Base-by-base conservation (phyloP, 2,113 vertebrate species). In the Cebus imitator region DNA sequence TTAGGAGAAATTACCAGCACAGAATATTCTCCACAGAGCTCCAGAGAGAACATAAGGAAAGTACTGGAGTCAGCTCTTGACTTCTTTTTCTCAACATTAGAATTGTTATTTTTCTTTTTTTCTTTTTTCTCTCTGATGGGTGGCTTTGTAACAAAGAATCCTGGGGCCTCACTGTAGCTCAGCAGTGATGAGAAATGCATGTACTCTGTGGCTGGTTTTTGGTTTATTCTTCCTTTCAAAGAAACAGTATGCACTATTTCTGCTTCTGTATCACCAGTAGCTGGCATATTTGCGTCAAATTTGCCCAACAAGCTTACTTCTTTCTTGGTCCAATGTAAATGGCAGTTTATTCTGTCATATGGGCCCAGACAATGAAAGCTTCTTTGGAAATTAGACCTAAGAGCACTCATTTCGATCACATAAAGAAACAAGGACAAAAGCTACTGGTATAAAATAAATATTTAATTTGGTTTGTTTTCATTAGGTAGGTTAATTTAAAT, bases 391-490 rank as follows among this genome's bases (percentile, higher is more conserved):
- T 95, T 75, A 83, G 45, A 87, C 16, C 84, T 83, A 76, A 61
- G 70, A 86, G 66, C 93, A 95, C 45, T 93, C 57, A 78, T 86
- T 97, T 93, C 72, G 70, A 93, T 82, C 32, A 76, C 48, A 75
- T 25, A 40, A 37, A 93, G 78, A 82, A 86, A 91, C 17, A 73
- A 18, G n/a, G 87, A 66, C 23, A 85, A 80, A 93, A 90, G 50
- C 6, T 35, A 66, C 21, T 43, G 50, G 2, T 37, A 61, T 23
- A 81, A 73, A 92, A 72, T 61, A 86, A 78, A 96, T 70, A 75
- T 57, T 82, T 86, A 27, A 3, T 93, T 91, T 96, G 48, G 1
- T 18, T 91, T 95, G 8, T 93, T 82, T 96, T 75, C 17, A 80
- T 79, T 73, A 78, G 18, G 20, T 50, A 86, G 14, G 23, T 80